Evolutionary conservation across 1,140 invertebrate genomes (phyloP), one percentile per base, ranked within the genome.

Genomic region (Microplitis mediator): DNA sequence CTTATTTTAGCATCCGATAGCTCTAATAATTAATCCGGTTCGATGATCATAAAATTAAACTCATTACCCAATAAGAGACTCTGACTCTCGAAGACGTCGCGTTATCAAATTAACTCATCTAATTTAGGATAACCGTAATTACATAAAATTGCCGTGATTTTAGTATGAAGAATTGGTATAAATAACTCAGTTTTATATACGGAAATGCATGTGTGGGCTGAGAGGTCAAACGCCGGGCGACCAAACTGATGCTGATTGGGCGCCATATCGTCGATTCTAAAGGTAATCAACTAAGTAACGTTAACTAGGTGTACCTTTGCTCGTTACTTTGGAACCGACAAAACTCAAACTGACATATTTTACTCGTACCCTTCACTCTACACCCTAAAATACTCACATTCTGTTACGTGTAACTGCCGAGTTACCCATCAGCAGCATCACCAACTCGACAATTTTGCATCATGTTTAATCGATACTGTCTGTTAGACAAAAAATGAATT

Each of bases 241-340:
- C 74, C 71, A 75, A 78, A 76, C 73, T 71, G 69, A 74, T 71
- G 75, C 78, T 81, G 79, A 81, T 81, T 81, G 79, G 73, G 77
- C 39, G 39, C 75, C 74, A 76, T 79, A 75, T 74, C 72, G 77
- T 78, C 78, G 77, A 81, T 81, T 81, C 78, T 75, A 79, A 81
- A 77, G 74, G 79, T 78, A 81, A 81, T 81, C 78, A 81, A 81
- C 75, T 80, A 79, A 79, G 78, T 80, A 80, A 78, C 78, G 78
- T 76, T 79, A 81, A 81, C 79, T 81, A 81, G 78, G 75, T 79
- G 77, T 81, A 80, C 79, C 76, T 81, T 81, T 79, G 76, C 77
- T 81, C 78, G 77, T 81, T 80, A 79, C 76, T 74, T 74, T 32
- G 56, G 45, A 50, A 66, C 63, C 72, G 61, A 63, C 8, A 76